Conservation (phyloP, 2,888 invertebrate genomes). For the Callimorpha dominula region DNA sequence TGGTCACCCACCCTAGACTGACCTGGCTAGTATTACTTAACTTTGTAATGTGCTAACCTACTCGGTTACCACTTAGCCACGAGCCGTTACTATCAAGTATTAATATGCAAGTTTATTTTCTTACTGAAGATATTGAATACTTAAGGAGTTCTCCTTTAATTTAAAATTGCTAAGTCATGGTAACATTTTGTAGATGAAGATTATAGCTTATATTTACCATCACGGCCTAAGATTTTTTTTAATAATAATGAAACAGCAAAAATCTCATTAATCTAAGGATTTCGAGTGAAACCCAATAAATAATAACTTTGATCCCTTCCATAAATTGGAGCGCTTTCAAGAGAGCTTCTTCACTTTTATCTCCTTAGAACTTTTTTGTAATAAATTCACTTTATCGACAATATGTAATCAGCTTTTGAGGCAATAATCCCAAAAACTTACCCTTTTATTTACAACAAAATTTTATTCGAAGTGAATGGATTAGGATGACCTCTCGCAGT, state of each 20-base stretch:
- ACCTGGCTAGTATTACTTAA: too few relatives aligned
- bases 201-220: background rate
- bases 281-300: slow-evolving; percentile 67
- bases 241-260: slow-evolving; percentile 31
- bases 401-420: slow-evolving; percentile 22
- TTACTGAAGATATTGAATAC: too few relatives aligned
- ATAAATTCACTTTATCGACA: slow-evolving; percentile 47
- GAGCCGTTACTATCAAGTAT: too few relatives aligned
- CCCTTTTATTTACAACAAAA: background rate
- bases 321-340: slow-evolving; percentile 66
- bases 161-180: background rate
- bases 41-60: too few relatives aligned
- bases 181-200: background rate
- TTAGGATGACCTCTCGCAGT: too few relatives aligned
- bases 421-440: background rate
- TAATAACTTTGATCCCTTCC: slow-evolving; percentile 71
- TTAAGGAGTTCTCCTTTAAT: background rate
- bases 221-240: slow-evolving; percentile 24
- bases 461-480: too few relatives aligned
- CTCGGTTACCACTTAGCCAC: too few relatives aligned
- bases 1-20: too few relatives aligned
- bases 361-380: slow-evolving; percentile 50
- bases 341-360: slow-evolving; percentile 56
- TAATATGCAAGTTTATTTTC: too few relatives aligned
- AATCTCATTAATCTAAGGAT: slow-evolving; percentile 59